A percentile compares a stretch with the other conserved stretches of the same genome.
Conservation (phyloP, 1,140 invertebrate species). For the Rhopalosiphum padi region DNA sequence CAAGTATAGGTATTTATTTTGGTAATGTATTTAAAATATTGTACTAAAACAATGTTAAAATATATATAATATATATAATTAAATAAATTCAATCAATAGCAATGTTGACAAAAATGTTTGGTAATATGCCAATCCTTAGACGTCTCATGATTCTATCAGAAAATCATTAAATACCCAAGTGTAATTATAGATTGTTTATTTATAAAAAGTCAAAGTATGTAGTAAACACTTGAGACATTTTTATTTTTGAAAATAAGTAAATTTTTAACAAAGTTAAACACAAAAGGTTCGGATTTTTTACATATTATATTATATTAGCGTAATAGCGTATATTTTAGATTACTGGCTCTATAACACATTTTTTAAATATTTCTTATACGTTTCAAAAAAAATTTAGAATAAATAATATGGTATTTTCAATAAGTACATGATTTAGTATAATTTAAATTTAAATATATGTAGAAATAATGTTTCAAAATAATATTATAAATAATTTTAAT, state of each 20-base stretch:
- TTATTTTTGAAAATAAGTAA: slow-evolving; percentile 30
- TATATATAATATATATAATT: background rate
- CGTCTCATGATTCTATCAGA: background rate
- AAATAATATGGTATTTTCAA: background rate
- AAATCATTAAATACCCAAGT: slow-evolving; percentile 26
- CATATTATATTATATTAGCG: background rate
- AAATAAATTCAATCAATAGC: background rate
- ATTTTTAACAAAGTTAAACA: background rate
- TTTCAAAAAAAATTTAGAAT: background rate
- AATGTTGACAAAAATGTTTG: slow-evolving; percentile 32
- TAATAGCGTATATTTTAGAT: background rate
- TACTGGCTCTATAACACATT: background rate
- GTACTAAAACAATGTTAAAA: background rate
- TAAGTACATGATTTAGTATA: background rate
- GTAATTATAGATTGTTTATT: slow-evolving; percentile 47
- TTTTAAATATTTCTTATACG: background rate
- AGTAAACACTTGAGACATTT: background rate
- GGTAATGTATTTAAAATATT: background rate
- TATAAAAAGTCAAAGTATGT: slow-evolving; percentile 9
- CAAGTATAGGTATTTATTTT: background rate
- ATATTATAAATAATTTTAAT: background rate
- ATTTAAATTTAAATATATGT: background rate
- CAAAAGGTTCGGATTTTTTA: background rate
- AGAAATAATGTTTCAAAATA: background rate
- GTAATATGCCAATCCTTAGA: slow-evolving; percentile 15